These are phyloP conservation scores for Phoeniculus purpureus DNA, from an alignment of 2,797 vertebrate genomes.

Conservation along the genomic window DNA sequence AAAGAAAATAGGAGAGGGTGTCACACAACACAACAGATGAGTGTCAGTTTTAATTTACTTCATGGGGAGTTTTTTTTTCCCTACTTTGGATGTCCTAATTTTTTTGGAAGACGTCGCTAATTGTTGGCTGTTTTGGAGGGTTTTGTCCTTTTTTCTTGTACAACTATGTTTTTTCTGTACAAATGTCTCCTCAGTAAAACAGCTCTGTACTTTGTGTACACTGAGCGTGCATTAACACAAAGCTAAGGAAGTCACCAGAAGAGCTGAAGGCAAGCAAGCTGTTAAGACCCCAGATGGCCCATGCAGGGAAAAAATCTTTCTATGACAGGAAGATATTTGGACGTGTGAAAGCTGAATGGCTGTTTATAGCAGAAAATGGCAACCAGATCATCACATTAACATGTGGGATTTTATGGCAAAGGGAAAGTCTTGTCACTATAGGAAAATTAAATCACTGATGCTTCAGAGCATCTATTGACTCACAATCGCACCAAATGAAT, in stretches of 20 bases:
- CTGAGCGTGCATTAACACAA: background rate
- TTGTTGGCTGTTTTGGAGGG: background rate
- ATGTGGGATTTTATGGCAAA: background rate
- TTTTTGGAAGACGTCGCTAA: background rate
- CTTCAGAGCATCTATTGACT: background rate
- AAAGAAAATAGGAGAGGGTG: background rate
- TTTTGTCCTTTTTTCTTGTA: too few relatives aligned
- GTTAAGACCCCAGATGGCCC: background rate
- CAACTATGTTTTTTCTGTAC: background rate
- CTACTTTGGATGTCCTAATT: background rate
- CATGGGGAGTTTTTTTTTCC: fast-evolving
- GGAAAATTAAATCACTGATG: background rate
- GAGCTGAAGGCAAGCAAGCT: background rate
- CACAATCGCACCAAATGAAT: background rate
- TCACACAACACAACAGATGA: background rate
- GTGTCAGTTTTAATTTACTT: background rate
- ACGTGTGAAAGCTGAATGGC: background rate
- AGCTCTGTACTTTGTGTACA: background rate
- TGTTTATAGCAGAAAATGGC: background rate
- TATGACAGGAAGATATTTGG: background rate
- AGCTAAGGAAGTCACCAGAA: background rate
- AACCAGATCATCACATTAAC: background rate
- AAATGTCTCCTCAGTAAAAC: background rate
- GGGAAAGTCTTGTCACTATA: background rate
- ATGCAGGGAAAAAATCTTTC: background rate